These are phyloP conservation scores for Heliconius hortense DNA, from an alignment of 2,888 invertebrate genomes.

Conservation along the genomic window DNA sequence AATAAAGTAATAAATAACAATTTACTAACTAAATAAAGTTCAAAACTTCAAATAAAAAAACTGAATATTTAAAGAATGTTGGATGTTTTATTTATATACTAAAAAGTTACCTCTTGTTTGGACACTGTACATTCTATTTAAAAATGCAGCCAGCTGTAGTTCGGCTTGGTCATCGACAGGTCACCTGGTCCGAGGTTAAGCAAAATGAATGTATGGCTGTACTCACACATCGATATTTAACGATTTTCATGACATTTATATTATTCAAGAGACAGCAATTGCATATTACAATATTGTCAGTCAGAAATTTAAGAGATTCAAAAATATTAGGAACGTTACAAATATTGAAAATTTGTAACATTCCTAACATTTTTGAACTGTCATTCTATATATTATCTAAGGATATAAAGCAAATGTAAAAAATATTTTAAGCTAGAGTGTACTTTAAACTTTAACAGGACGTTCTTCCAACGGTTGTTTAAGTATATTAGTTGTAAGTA, in stretches of 20 bases:
- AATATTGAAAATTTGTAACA: too few species aligned
- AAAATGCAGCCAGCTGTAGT: not conserved
- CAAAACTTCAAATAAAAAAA: not conserved
- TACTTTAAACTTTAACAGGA: slow-evolving; percentile 32
- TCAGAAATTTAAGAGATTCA: not conserved
- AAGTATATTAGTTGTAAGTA: slow-evolving; percentile 57
- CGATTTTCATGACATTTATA: not conserved
- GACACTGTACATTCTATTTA: not conserved
- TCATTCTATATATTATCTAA: not conserved
- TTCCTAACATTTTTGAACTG: too few species aligned
- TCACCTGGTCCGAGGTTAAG: not conserved
- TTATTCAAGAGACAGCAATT: not conserved
- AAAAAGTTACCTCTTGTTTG: not conserved
- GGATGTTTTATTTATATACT: not conserved
- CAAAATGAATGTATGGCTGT: not conserved
- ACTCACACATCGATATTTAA: slow-evolving; percentile 2
- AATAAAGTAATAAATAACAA: too few species aligned
- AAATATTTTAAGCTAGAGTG: slow-evolving; percentile 15
- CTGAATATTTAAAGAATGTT: not conserved
- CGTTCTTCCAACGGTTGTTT: slow-evolving; percentile 28
- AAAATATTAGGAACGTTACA: not conserved
- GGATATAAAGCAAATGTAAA: not conserved
- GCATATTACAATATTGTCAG: not conserved
- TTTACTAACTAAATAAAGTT: too few species aligned
- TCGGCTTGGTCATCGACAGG: not conserved